A percentile compares a stretch with the other conserved stretches of the same genome.
These are phyloP conservation scores for Isurus oxyrinchus DNA, from an alignment of 2,113 vertebrate species.

Conservation along the genomic window DNA sequence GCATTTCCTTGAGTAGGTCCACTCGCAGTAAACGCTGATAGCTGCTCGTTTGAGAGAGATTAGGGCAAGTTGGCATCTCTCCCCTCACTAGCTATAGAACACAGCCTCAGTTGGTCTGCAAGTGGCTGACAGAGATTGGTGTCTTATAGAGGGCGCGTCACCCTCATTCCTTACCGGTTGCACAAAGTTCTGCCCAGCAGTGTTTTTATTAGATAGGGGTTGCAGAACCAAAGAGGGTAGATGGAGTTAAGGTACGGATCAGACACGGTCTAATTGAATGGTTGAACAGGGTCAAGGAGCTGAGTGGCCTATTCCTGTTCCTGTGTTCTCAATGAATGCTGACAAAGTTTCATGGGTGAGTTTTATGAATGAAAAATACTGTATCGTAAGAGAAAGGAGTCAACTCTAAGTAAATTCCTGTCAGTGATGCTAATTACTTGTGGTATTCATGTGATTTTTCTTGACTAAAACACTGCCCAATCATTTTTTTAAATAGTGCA, in stretches of 20 bases:
- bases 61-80: not conserved
- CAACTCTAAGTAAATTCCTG: not conserved
- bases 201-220: not conserved
- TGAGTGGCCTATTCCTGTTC: too few species aligned
- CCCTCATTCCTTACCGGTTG: too few species aligned
- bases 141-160: not conserved
- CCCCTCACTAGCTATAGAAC: not conserved
- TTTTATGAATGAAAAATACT: not conserved
- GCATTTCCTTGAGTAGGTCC: not conserved
- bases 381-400: not conserved
- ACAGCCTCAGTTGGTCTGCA: not conserved
- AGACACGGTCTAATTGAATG: too few species aligned
- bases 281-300: too few species aligned
- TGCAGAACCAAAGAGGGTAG: too few species aligned
- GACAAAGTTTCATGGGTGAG: not conserved
- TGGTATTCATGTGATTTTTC: not conserved
- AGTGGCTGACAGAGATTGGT: not conserved
- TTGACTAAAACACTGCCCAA: not conserved
- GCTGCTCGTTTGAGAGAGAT: not conserved
- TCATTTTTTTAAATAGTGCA: not conserved
- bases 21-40: not conserved
- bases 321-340: too few species aligned
- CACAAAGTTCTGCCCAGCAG: not conserved
- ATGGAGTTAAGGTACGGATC: too few species aligned
- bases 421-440: not conserved